These are phyloP conservation scores for Drosophila neotestacea DNA, from an alignment of 2,888 invertebrate species.

Conservation along the genomic window DNA sequence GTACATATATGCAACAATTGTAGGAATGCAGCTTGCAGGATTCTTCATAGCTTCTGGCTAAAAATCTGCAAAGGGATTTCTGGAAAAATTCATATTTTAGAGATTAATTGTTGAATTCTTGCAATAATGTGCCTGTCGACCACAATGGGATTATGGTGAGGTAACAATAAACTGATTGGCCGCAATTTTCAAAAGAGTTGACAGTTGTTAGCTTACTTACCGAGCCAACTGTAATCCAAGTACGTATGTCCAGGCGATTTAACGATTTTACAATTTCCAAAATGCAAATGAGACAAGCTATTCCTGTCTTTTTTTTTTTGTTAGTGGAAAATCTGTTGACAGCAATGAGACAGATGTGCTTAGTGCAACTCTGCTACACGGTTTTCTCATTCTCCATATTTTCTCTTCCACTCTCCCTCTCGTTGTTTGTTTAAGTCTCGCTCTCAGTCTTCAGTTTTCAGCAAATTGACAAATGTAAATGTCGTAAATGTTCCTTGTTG, in stretches of 20 bases:
- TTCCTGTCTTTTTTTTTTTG: no score
- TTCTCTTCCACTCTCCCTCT: neutral
- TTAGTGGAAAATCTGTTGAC: constrained; percentile 11
- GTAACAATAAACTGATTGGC: constrained; percentile 6
- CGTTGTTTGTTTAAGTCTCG: neutral
- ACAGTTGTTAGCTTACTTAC: constrained; percentile 20
- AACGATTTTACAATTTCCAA: neutral
- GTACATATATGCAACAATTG: no score
- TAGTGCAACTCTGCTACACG: neutral
- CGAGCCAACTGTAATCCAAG: constrained; percentile 4
- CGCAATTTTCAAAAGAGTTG: constrained; percentile 16
- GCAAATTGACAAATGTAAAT: constrained; percentile 1
- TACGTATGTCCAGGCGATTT: constrained; percentile 14
- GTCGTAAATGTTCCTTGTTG: constrained; percentile 3
- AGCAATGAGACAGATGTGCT: constrained; percentile 2
- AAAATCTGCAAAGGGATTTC: neutral
- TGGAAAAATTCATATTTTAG: neutral
- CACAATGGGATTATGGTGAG: constrained; percentile 1
- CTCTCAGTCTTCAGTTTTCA: neutral
- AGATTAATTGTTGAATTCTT: neutral
- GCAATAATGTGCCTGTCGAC: neutral
- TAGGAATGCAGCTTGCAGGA: no score
- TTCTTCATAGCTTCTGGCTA: neutral
- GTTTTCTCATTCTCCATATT: neutral
- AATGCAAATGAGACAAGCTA: constrained; percentile 31